Percentiles rank a stretch among this genome's conserved stretches.
These are phyloP conservation scores for Drosophila mettleri DNA, from an alignment of 2,888 invertebrate genomes.

Conservation along the genomic window DNA sequence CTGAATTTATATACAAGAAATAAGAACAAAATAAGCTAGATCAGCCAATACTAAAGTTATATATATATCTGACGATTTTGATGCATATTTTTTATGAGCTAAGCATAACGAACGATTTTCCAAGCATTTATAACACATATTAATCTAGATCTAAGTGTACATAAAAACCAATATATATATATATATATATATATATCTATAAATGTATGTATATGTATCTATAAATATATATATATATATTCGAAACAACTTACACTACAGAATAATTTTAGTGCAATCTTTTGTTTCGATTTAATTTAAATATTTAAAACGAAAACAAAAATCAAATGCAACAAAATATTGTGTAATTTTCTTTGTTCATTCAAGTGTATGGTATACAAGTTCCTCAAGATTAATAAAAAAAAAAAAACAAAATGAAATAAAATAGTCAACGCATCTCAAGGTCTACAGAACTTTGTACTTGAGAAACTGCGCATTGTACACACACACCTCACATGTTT, in stretches of 20 bases:
- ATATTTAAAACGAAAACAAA: constrained; percentile 48
- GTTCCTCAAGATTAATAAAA: constrained; percentile 87
- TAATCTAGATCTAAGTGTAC: constrained; percentile 37
- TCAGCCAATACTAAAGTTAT: constrained; percentile 20
- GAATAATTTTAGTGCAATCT: constrained; percentile 78
- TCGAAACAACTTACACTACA: constrained; percentile 63
- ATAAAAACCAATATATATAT: constrained; percentile 28
- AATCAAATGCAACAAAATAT: constrained; percentile 75
- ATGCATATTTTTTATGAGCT: constrained; percentile 68
- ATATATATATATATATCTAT: constrained; percentile 44
- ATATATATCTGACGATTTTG: constrained; percentile 54
- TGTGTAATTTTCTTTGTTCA: constrained; percentile 84
- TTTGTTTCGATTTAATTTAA: constrained; percentile 65
- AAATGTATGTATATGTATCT: constrained; percentile 33
- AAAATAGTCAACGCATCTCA: constrained; percentile 78
- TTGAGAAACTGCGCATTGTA: constrained; percentile 61
- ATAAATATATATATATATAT: constrained; percentile 31
- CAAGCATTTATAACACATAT: constrained; percentile 60
- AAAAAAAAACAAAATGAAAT: constrained; percentile 53
- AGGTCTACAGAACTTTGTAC: constrained; percentile 20
- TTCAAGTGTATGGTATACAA: constrained; percentile 89
- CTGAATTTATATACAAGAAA: constrained; percentile 75
- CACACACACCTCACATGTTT: constrained; percentile 74
- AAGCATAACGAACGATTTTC: constrained; percentile 61
- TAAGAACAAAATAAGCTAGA: constrained; percentile 31